Base-by-base conservation (phyloP, 2,797 vertebrate genomes). In the Margarornis squamiger region DNA sequence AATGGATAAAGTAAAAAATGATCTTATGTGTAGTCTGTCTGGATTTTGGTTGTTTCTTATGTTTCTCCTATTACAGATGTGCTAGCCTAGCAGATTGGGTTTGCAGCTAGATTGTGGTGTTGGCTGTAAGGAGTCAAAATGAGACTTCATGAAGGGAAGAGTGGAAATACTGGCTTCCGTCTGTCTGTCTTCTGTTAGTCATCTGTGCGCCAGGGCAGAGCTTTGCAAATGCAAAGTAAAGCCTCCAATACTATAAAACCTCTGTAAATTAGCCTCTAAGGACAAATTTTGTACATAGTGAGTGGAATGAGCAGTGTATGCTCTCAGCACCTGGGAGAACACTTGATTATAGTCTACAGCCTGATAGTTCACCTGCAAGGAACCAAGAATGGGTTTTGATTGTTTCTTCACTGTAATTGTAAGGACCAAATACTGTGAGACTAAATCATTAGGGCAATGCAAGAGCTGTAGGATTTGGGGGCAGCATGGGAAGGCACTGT, bases 401-500 rank as follows among this genome's bases (percentile, higher is more conserved):
- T 14, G 7, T 22, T 46, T 82, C 52, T 36, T 65, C 12, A 3
- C 34, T 61, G 13, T 14, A n/a, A 62, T 21, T 43, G 4, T 16
- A 12, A 30, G 32, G 39, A n/a, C 32, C 30, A 77, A 85, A 65
- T 3, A 14, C 26, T 43, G 57, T 8, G 34, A 49, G 34, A 41
- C 5, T 11, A 14, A 75, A 12, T 39, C 26, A 19, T 10, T 7
- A 30, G 65, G 30, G 17, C 14, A 3, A 0, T 2, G 19, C 38
- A 34, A 13, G 52, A 21, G 30, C 2, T 73, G 75, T n/a, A 58
- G 72, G 45, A 4, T 32, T 16, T 3, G 34, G 18, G 18, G 34
- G 30, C 30, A 41, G 45, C 7, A 2, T 16, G 5, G 46, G 32
- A 36, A 41, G 48, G 32, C 7, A 0, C 41, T 0, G 0, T 22